phyloP scores from a whole-genome alignment of 2,113 vertebrate genomes.

The Plectropomus leopardus region DNA sequence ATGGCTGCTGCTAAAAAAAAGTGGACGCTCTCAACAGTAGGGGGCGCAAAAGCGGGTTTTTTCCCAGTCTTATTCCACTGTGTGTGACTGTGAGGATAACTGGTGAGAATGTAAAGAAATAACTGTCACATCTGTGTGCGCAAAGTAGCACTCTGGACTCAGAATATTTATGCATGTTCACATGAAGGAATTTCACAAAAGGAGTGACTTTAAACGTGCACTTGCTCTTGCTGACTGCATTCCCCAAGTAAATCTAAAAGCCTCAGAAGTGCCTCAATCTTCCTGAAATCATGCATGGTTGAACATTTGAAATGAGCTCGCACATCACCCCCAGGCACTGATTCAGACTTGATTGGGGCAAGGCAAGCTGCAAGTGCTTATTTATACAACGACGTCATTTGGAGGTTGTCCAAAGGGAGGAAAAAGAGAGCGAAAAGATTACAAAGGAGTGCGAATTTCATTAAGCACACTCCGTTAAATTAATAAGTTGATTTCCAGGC shows the following conservation, averaged over 20 bases:
- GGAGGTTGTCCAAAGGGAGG: constrained; percentile 86
- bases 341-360: constrained; percentile 97
- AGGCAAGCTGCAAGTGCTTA: constrained; percentile 95
- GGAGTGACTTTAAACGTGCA: constrained; percentile 56
- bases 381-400: constrained; percentile 92
- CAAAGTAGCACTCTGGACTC: constrained; percentile 20
- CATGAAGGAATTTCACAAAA: constrained; percentile 40
- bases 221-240: constrained; percentile 59
- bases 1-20: constrained; percentile 29
- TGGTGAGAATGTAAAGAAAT: constrained; percentile 44
- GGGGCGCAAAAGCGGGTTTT: constrained; percentile 68
- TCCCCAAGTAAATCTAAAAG: constrained; percentile 72
- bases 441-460: constrained; percentile 84
- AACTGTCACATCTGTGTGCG: constrained; percentile 40
- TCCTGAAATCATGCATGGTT: constrained; percentile 95
- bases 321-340: constrained; percentile 91
- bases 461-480: constrained; percentile 86
- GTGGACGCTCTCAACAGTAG: constrained; percentile 70
- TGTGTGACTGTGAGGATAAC: constrained; percentile 10
- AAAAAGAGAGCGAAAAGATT: constrained; percentile 77
- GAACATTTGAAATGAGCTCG: constrained; percentile 98
- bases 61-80: constrained; percentile 12
- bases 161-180: constrained; percentile 43
- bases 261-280: constrained; percentile 91
- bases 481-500: constrained; percentile 80